Conservation (phyloP, 2,113 vertebrate species). For the Herpetotheres cachinnans region DNA sequence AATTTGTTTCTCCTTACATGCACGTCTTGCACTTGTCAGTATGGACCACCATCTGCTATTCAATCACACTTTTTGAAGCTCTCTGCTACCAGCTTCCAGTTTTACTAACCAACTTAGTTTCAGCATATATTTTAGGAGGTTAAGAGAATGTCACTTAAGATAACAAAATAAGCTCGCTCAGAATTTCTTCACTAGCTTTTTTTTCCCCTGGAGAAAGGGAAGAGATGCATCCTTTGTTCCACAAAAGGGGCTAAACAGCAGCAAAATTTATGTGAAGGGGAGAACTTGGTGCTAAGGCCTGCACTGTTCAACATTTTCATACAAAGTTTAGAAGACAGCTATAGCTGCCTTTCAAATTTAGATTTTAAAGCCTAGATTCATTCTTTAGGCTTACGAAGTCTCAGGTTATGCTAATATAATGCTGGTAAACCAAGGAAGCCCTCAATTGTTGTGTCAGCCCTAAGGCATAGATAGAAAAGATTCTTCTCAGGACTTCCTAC, state of each 20-base stretch:
- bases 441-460: background rate
- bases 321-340: background rate
- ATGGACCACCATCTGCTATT: background rate
- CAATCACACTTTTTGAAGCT: background rate
- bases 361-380: background rate
- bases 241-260: background rate
- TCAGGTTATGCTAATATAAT: background rate
- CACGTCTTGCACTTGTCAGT: background rate
- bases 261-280: background rate
- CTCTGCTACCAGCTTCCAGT: background rate
- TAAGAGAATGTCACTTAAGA: background rate
- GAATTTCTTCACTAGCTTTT: background rate
- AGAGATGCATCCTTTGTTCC: background rate
- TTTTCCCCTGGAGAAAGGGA: background rate
- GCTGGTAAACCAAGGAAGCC: background rate
- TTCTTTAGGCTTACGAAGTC: background rate
- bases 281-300: background rate
- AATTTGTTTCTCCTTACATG: background rate
- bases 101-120: background rate
- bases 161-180: background rate
- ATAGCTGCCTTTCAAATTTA: background rate
- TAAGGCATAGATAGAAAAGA: background rate
- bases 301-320: background rate
- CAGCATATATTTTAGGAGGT: background rate
- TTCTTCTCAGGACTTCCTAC: background rate